Percentiles rank a stretch among this genome's conserved stretches.
Conservation (phyloP, 2,113 vertebrate species). For the Cephalopterus ornatus region DNA sequence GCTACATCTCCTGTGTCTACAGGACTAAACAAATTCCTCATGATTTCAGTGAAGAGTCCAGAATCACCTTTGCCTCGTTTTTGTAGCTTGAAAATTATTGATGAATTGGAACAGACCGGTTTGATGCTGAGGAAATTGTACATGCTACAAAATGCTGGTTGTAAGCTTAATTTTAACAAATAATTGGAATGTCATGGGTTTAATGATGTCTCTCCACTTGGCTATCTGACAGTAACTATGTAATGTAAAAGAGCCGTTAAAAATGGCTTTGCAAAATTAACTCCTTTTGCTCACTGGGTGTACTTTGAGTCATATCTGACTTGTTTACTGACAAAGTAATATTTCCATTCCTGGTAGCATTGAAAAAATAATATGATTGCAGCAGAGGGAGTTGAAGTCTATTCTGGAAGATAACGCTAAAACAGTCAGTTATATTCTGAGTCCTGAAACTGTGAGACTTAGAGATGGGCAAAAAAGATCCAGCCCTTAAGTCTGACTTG, state of each 20-base stretch:
- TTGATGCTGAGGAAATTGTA: conserved; percentile 5
- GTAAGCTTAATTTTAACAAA: conserved; percentile 62
- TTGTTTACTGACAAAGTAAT: conserved; percentile 46
- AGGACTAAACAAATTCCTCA: not conserved
- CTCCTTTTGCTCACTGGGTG: conserved; percentile 22
- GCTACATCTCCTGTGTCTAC: not conserved
- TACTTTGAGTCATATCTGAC: conserved; percentile 50
- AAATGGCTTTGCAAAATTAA: conserved; percentile 64
- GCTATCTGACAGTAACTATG: conserved; percentile 54
- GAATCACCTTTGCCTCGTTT: not conserved
- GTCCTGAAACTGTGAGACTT: conserved; percentile 29
- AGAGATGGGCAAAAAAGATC: not conserved
- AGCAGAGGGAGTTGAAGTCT: not conserved
- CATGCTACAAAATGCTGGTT: conserved; percentile 9
- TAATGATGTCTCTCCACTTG: conserved; percentile 62
- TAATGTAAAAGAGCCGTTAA: conserved; percentile 56
- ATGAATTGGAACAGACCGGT: not conserved
- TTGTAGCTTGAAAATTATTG: not conserved
- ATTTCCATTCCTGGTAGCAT: conserved; percentile 4
- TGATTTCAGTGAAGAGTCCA: not conserved
- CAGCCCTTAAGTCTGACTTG: not conserved
- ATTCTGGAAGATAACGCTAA: not conserved
- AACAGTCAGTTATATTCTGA: conserved; percentile 45
- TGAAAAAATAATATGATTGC: not conserved
- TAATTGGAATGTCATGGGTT: conserved; percentile 64